Base-by-base conservation (phyloP, 2,888 invertebrate species). In the Ennomos fuscantarius region DNA sequence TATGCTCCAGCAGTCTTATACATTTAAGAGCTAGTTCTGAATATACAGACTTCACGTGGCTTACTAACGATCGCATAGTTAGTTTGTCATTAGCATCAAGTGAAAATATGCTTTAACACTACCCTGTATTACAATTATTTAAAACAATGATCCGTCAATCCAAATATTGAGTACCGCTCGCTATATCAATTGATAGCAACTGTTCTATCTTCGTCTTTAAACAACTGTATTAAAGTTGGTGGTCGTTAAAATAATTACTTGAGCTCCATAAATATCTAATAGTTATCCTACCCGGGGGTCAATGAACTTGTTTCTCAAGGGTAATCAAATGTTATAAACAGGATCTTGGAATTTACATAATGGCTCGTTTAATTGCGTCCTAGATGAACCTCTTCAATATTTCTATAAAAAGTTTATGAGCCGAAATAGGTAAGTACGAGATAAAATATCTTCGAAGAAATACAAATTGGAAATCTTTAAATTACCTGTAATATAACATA, bases 301-400 rank as follows among this genome's bases (percentile, higher is more conserved):
- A 62, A 63, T 49, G 62, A 49, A 56, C 62, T 49, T 11, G 15
- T 53, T 52, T 42, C 40, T 53, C 53, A 42, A 54, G 49, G 12
- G 39, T 51, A 46, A 33, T 47, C 15, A 47, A 47, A 54, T 41
- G 11, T 40, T 43, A 15, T 34, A 32, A 53, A 56, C 51, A 39
- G 41, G 61, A 57, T 54, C 43, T 57, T 31, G 12, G 13, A 12
- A 33, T 31, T 9, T 32, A 52, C 33, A 36, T 42, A 49, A 55
- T 40, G n/a, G 33, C 15, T 48, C 47, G 40, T 47, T 48, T 33
- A 49, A 41, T 31, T 35, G 53, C 36, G 36, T 41, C 47, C 42
- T 32, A 2, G 37, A 2, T 24, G n/a, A 33, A 45, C 42, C 24
- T 24, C 24, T 24, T 24, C 24, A 24, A 24, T 5, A 24, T 24